Evolutionary conservation across 2,113 vertebrate genomes (phyloP), one percentile per base, ranked within the genome.

Genomic region (Tylochromis polylepis): DNA sequence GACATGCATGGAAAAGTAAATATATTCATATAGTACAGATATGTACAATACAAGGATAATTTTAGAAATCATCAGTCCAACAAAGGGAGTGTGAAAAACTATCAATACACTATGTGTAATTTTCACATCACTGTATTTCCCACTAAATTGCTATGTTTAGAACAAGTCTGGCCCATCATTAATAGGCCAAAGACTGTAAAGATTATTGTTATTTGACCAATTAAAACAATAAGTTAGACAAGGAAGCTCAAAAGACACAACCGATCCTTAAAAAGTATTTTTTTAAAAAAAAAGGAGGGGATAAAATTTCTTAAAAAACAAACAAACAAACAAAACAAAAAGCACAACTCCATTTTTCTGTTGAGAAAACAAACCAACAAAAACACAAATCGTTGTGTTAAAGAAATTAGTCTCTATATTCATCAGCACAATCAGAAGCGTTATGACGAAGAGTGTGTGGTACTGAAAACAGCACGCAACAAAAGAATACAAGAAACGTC

Each of bases 1-100:
- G 93, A 96, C 96, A 97, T 97, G 96, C 96, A 97, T 96, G 96
- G 91, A 96, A 96, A 97, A 96, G 95, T 96, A 96, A 95, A 96
- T 96, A 96, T 95, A 96, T 96, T 96, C 94, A 95, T 96, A 96
- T 96, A 92, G 95, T 96, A 97, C 96, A 96, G 90, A 95, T 96
- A 96, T 96, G 94, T 96, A 97, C 96, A 96, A 79, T 91, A 95
- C 86, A 94, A 93, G 79, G 87, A 95, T 90, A 92, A 88, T 88
- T 91, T 95, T 79, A 82, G 88, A 94, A 92, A 94, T 89, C 11
- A 95, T 92, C 91, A 95, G 92, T 95, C 92, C 93, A 94, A 95
- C 91, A 91, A 87, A 75, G 92, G 96, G 95, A 96, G 95, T 95
- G 96, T 95, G 94, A 95, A 92, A 93, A 95, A 94, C 84, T 89